Base-by-base conservation (phyloP, 2,113 vertebrate genomes). In the Furnarius figulus region DNA sequence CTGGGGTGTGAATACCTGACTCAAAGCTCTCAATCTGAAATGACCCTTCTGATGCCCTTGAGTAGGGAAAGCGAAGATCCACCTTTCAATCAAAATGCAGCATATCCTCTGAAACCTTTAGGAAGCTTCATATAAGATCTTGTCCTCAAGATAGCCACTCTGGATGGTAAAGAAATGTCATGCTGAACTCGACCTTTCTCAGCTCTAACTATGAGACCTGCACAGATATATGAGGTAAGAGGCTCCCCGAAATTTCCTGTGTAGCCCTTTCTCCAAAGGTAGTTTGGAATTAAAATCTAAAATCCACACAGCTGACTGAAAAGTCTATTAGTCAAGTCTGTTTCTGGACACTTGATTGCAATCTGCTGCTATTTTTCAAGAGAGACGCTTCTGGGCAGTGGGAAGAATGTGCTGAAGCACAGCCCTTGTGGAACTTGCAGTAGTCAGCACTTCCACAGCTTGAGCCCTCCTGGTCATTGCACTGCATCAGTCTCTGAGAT, bases 41-140 rank as follows among this genome's bases (percentile, higher is more conserved):
- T 56, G 12, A 63, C 12, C 9, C 17, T 75, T 65, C 20, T 62
- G 30, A 52, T 19, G 30, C 6, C 25, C 30, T 61, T 47, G 27
- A 61, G 31, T 55, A 68, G 15, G 27, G 9, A 81, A 82, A 53
- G 44, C 35, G 63, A 62, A 13, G 35, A 35, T 24, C 9, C 7
- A 39, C 8, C 27, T 73, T 78, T 85, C 49, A 44, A 23, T 49
- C 8, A 55, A 44, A 18, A 21, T 47, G 97, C 97, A 12, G 97
- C 97, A 35, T 98, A 98, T 90, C 98, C 98, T 39, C 96, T 98
- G 65, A 98, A 99, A 86, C 95, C 98, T 12, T 96, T 99, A 55
- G 97, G 96, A 79, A 97, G 96, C 17, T 98, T 98, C 98, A 97
- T 99, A 72, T 97, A 97, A 96, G 98, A 99, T 93, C 97, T 98